Evolutionary conservation across 2,797 vertebrate genomes (phyloP).

Genomic region (Rachycentron canadum): DNA sequence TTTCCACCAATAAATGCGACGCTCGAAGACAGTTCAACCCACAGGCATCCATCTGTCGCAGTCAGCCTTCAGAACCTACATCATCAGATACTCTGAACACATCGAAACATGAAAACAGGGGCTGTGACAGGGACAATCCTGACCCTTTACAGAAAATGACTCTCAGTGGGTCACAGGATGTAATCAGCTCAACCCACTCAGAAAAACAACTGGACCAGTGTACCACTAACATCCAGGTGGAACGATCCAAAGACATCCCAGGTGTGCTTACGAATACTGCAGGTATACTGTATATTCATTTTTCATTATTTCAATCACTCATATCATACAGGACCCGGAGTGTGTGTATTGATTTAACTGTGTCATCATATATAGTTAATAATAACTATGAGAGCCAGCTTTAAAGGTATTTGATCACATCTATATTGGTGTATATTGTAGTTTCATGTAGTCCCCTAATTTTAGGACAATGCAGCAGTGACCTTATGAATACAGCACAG

Average conservation of each 20-base stretch:
- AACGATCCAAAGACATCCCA: conserved; percentile 42
- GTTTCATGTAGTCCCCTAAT: background rate
- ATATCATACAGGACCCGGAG: background rate
- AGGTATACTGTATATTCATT: conserved; percentile 57
- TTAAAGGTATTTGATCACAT: background rate
- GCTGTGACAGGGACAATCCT: conserved; percentile 13
- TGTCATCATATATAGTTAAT: no score
- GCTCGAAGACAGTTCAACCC: conserved; percentile 8
- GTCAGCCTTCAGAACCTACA: conserved; percentile 9
- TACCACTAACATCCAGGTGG: conserved; percentile 30
- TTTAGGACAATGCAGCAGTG: background rate
- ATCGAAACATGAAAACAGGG: conserved; percentile 30
- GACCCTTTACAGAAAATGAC: conserved; percentile 4
- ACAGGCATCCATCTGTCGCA: conserved; percentile 28
- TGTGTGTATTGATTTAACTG: background rate
- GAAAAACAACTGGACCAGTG: conserved; percentile 28
- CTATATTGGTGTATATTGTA: background rate
- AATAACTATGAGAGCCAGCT: background rate
- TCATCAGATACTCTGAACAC: conserved; percentile 12
- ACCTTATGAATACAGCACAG: background rate
- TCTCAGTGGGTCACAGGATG: conserved; percentile 33
- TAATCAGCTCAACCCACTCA: conserved; percentile 9
- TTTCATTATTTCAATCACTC: background rate
- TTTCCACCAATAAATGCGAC: conserved; percentile 33
- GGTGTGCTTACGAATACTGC: conserved; percentile 13